phyloP scores from a whole-genome alignment of 1,140 invertebrate species.

The Pinna nobilis region DNA sequence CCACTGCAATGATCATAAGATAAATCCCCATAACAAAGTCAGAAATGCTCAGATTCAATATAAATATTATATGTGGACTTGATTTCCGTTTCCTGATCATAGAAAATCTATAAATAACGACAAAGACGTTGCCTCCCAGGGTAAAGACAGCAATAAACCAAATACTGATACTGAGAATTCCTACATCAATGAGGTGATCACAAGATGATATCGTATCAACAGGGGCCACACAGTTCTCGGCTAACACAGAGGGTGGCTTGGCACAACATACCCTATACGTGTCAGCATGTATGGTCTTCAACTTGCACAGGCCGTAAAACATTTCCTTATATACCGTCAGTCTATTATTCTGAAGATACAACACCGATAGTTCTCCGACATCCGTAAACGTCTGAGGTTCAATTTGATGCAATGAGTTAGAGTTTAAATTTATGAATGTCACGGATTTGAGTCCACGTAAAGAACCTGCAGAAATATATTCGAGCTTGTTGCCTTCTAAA shows the following conservation, averaged over 20 bases:
- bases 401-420: neutral
- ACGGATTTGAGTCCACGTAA: neutral
- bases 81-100: neutral
- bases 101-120: conserved; percentile 20
- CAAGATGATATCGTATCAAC: conserved; percentile 51
- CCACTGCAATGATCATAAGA: conserved; percentile 60
- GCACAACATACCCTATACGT: conserved; percentile 48
- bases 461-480: neutral
- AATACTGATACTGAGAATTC: conserved; percentile 30
- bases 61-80: conserved; percentile 28
- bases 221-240: conserved; percentile 42
- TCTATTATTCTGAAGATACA: neutral
- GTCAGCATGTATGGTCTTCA: conserved; percentile 39
- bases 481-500: neutral
- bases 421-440: neutral
- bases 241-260: neutral
- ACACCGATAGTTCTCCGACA: neutral
- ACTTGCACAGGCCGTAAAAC: conserved; percentile 31
- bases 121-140: conserved; percentile 45
- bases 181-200: conserved; percentile 37
- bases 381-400: conserved; percentile 3
- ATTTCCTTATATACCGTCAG: conserved; percentile 24
- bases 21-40: conserved; percentile 66
- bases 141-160: conserved; percentile 45
- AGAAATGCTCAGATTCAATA: conserved; percentile 46